Evolutionary conservation across 2,888 invertebrate genomes (phyloP), one percentile per base, ranked within the genome.

Genomic region (Macroteleia sp.): DNA sequence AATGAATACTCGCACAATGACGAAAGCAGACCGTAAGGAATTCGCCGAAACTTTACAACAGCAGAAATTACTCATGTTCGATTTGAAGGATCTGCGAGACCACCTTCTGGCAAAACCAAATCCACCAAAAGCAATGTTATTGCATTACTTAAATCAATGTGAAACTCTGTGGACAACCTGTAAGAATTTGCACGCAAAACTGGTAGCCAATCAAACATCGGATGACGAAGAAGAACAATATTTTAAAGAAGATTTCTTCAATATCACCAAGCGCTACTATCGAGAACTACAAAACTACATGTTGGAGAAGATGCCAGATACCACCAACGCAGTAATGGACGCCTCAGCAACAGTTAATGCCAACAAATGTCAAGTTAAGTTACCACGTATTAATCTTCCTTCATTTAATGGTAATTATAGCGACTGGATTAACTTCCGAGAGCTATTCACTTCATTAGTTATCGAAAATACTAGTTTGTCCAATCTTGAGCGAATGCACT

Each of bases 321-420:
- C 39, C 9, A 14, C 12, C 3, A 39, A 39, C 3, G 39, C 3
- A 9, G 39, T 14, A 6, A 4, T 16, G 39, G 16, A 39, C 6
- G 14, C 16, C 3, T 16, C 39, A 14, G 12, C 9, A 10, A 9
- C 32, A 3, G 32, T 32, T 16, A 41, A 5, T 16, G 41, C n/a
- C 41, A 14, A 3, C 41, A 44, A 44, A 19, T 8, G 20, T 10
- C 19, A 44, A 20, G 44, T 44, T 17, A 10, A 44, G 20, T 44
- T 44, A 44, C 44, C 44, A 12, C 44, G 44, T 4, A 44, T 44
- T 12, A 44, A 44, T 20, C 44, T 44, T 20, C 44, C 44, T 2
- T 39, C 39, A 39, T 39, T 39, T 17, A 39, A 14, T 14, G 39
- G 39, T 16, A 4, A 39, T 14, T 30, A 12, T 48, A 28, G 25